Evolutionary conservation across 2,797 vertebrate species (phyloP).

Genomic region (Rhinoraja longicauda): DNA sequence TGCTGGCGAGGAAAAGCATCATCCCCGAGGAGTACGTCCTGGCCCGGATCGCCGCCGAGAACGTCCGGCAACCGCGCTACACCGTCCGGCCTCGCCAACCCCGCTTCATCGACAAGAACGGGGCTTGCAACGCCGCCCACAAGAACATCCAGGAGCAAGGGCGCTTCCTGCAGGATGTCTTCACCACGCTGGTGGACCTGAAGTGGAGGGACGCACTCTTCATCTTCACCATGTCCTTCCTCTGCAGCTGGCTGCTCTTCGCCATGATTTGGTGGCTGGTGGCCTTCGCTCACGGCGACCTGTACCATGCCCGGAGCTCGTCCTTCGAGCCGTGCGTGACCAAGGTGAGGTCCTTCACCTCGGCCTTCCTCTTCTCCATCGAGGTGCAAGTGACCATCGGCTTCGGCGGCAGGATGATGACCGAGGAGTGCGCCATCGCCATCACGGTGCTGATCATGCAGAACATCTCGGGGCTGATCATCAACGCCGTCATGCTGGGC

Average conservation of each 20-base stretch:
- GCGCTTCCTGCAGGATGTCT: slow-evolving; percentile 91
- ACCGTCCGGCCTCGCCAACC: slow-evolving; percentile 83
- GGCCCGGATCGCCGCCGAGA: slow-evolving; percentile 75
- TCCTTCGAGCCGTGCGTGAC: slow-evolving; percentile 68
- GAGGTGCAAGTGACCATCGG: slow-evolving; percentile 98
- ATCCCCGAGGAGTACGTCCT: slow-evolving; percentile 94
- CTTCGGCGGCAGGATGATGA: slow-evolving; percentile 93
- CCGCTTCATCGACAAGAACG: slow-evolving; percentile 93
- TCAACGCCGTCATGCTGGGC: slow-evolving; percentile 93
- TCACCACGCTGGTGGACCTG: slow-evolving; percentile 93
- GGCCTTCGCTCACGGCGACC: slow-evolving; percentile 88
- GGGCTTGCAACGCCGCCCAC: slow-evolving; percentile 90
- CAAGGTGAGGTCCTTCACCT: slow-evolving; percentile 87
- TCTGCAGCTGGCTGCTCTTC: slow-evolving; percentile 96
- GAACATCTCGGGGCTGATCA: slow-evolving; percentile 91
- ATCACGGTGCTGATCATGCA: slow-evolving; percentile 88
- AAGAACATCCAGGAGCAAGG: slow-evolving; percentile 98
- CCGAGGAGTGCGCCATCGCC: slow-evolving; percentile 82
- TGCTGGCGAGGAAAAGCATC: slow-evolving; percentile 93
- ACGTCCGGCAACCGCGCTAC: slow-evolving; percentile 84
- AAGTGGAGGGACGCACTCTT: slow-evolving; percentile 95
- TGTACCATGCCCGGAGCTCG: slow-evolving; percentile 55
- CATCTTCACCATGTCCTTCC: slow-evolving; percentile 94
- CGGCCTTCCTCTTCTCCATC: slow-evolving; percentile 97
- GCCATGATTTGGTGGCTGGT: slow-evolving; percentile 98